Conservation (phyloP, 2,888 invertebrate genomes). For the Tipula helvola region DNA sequence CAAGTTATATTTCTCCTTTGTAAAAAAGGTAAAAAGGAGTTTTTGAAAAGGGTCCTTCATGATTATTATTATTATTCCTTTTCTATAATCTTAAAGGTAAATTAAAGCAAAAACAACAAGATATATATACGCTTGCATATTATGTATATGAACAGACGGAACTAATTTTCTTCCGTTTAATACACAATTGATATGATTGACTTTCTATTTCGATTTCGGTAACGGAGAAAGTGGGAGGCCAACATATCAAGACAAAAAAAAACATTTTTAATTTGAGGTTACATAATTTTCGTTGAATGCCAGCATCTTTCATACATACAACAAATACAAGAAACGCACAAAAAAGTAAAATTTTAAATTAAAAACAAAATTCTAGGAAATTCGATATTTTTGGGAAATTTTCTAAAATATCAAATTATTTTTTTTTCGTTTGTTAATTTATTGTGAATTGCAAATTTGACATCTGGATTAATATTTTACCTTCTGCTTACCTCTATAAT, state of each 20-base stretch:
- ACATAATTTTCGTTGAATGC: not conserved
- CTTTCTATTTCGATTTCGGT: not conserved
- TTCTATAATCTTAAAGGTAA: not conserved
- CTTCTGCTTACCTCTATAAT: not conserved
- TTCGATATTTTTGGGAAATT: not conserved
- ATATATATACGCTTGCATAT: not conserved
- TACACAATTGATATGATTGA: not conserved
- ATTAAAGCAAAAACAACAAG: not conserved
- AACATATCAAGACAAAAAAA: not conserved
- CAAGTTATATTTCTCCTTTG: not conserved
- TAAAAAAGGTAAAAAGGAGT: not conserved
- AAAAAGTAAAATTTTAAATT: not conserved
- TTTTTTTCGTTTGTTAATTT: not conserved
- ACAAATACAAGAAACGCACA: not conserved
- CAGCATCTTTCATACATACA: not conserved
- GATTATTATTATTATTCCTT: not conserved
- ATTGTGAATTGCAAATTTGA: not conserved
- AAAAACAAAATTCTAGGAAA: not conserved
- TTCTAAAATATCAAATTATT: not conserved
- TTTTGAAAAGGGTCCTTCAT: slow-evolving; percentile 4
- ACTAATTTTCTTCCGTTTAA: not conserved
- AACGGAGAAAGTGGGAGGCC: not conserved
- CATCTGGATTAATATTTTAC: not conserved
- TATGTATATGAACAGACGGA: not conserved
- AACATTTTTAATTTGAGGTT: not conserved